Conservation (phyloP, 2,113 vertebrate species). For the Crotophaga sulcirostris region DNA sequence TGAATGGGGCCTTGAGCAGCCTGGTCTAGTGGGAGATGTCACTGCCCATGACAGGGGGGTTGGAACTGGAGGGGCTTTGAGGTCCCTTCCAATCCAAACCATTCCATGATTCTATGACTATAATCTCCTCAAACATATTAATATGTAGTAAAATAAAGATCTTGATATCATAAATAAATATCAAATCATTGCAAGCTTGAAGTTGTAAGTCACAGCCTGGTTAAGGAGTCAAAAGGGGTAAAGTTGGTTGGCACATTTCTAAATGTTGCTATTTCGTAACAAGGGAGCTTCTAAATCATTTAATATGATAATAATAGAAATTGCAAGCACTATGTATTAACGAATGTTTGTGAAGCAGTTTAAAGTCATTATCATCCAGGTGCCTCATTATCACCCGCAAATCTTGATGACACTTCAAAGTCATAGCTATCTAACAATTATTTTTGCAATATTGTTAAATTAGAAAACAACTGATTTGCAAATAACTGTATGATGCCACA, state of each 20-base stretch:
- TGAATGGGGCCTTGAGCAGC: too few species aligned
- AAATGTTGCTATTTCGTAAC: not conserved
- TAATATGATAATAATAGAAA: conserved; percentile 16
- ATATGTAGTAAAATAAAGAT: not conserved
- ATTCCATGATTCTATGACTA: too few species aligned
- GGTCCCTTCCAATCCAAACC: too few species aligned
- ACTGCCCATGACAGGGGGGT: too few species aligned
- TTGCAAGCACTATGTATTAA: not conserved
- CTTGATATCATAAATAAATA: not conserved
- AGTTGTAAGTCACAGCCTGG: not conserved
- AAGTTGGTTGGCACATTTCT: not conserved
- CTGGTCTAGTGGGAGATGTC: too few species aligned
- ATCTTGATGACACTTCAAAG: conserved; percentile 36
- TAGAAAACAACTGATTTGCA: not conserved
- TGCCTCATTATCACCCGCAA: not conserved
- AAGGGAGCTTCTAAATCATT: not conserved
- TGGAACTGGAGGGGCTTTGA: too few species aligned
- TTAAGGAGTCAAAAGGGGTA: not conserved
- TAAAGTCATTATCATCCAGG: conserved; percentile 19
- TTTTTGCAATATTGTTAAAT: conserved; percentile 21
- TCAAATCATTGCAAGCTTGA: not conserved
- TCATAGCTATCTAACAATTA: not conserved
- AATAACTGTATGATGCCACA: not conserved
- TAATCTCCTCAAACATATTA: not conserved
- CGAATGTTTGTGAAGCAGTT: not conserved